These are phyloP conservation scores for Nyctibius bracteatus DNA, from an alignment of 2,113 vertebrate species.

Conservation along the genomic window DNA sequence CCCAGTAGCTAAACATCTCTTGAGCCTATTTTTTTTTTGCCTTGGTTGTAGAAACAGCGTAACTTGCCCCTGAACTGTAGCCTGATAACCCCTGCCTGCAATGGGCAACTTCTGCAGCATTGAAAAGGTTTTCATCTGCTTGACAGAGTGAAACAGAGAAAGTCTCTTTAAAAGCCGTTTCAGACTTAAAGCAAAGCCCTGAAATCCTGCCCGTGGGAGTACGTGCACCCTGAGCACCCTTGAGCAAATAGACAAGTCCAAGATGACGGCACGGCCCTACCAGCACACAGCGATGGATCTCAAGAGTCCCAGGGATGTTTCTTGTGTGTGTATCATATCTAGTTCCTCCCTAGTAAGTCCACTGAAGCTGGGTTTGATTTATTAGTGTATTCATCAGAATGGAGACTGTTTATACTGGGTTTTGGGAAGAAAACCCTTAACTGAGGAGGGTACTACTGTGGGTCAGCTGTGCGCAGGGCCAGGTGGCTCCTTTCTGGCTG, in stretches of 20 bases:
- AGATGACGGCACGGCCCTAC: not conserved
- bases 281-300: accelerated
- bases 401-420: not conserved
- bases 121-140: not conserved
- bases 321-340: not conserved
- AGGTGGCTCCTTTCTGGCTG: not conserved
- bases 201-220: not conserved
- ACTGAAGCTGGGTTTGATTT: not conserved
- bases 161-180: not conserved
- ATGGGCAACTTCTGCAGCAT: not conserved
- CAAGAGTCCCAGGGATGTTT: not conserved
- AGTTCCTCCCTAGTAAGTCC: not conserved
- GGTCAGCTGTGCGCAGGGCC: not conserved
- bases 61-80: not conserved
- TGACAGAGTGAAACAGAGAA: not conserved
- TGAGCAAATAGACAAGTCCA: not conserved
- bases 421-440: not conserved
- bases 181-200: not conserved
- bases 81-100: not conserved
- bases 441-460: not conserved
- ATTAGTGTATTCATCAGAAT: not conserved
- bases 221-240: accelerated
- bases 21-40: not conserved
- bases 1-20: not conserved
- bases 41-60: not conserved